Conservation (phyloP, 2,113 vertebrate species). For the Hippopotamus amphibius region DNA sequence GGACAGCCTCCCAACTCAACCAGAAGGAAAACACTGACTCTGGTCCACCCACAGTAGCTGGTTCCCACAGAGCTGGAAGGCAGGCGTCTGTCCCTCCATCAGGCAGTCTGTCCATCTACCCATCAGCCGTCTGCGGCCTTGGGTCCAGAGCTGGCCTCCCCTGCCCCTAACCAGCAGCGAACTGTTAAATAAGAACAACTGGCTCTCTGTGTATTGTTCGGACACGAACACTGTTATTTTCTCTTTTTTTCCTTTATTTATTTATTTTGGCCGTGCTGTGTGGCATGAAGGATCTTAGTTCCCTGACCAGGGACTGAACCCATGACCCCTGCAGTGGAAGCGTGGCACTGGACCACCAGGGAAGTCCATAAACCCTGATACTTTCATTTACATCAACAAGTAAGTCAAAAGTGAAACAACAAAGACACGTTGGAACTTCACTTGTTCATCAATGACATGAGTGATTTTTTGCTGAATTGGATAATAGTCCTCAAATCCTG, state of each 20-base stretch:
- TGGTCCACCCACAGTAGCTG: not conserved
- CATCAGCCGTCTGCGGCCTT: not conserved
- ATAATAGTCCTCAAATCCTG: not conserved
- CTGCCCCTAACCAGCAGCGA: accelerated
- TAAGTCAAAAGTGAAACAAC: not conserved
- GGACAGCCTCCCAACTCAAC: not conserved
- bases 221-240: not conserved
- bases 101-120: not conserved
- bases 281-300: not conserved
- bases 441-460: not conserved
- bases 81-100: not conserved
- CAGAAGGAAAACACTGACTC: not conserved
- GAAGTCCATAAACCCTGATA: not conserved
- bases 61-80: not conserved
- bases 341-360: not conserved
- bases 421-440: not conserved
- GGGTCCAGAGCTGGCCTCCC: not conserved
- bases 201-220: not conserved
- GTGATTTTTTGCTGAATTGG: not conserved
- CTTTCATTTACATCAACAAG: not conserved
- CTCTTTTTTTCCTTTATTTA: not conserved
- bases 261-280: not conserved
- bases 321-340: not conserved
- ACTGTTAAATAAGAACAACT: not conserved
- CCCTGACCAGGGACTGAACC: not conserved